phyloP scores from a whole-genome alignment of 2,113 vertebrate genomes.

The Tympanuchus pallidicinctus region DNA sequence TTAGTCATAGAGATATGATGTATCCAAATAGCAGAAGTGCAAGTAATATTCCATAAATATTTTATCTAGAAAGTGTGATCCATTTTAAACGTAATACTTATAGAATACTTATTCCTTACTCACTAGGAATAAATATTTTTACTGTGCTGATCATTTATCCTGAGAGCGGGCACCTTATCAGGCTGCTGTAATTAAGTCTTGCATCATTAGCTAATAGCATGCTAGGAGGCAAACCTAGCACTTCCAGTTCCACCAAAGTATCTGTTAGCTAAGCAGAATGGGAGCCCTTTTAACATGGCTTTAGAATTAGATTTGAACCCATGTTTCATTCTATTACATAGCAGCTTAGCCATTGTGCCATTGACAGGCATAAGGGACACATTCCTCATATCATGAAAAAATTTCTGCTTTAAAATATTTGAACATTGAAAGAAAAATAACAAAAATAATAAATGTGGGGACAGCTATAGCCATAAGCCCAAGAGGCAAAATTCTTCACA shows the following conservation, averaged over 20 bases:
- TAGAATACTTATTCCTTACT: neutral
- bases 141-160: neutral
- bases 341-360: neutral
- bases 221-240: neutral
- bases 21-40: neutral
- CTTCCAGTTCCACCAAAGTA: neutral
- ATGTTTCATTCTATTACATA: rapidly evolving
- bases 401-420: neutral
- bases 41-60: neutral
- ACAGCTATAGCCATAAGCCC: neutral
- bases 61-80: neutral
- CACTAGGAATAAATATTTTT: constrained; percentile 2
- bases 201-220: neutral
- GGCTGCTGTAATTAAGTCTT: neutral
- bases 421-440: neutral
- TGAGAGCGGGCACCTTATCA: neutral
- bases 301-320: neutral
- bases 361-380: rapidly evolving
- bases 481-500: neutral
- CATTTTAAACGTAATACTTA: neutral
- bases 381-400: neutral
- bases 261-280: neutral
- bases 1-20: neutral
- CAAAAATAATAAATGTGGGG: neutral
- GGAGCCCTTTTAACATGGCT: neutral